Evolutionary conservation across 2,888 invertebrate genomes (phyloP), one percentile per base, ranked within the genome.

Genomic region (Drosophila macrothrix): DNA sequence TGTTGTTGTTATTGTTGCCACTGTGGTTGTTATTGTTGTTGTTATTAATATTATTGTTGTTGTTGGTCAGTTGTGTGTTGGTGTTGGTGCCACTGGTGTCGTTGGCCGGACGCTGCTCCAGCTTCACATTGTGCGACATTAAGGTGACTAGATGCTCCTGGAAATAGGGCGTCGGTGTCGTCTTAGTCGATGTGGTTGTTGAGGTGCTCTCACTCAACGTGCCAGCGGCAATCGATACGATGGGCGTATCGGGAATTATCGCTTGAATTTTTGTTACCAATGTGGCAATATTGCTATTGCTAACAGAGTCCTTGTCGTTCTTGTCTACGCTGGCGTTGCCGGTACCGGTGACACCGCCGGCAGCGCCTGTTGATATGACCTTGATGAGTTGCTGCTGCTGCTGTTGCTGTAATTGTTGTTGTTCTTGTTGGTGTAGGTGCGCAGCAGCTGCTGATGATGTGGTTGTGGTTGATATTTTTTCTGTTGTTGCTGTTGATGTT

Each of bases 111-210:
- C 56, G 69, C 67, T 82, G 80, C 19, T 80, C 67, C 55, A 71
- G 70, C 67, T 77, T 72, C 12, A 76, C 81, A 55, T 68, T 78
- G 78, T 89, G 88, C 67, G 89, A 78, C 88, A 84, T 84, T 73
- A 84, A 81, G 55, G 76, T 84, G 63, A 60, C 73, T 63, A 73
- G 55, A 62, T 81, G 82, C 69, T 90, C 88, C 79, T 88, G 77
- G 16, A 79, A 76, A 31, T 80, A 80, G 69, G 85, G 81, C 70
- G 92, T 92, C 72, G 92, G 92, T 64, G 92, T 92, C 16, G 92
- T 92, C 63, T 89, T 92, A 33, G 92, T 92, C 54, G 90, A 91
- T 73, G 92, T 92, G 9, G 92, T 92, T 41, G 92, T 92, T 56
- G 91, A 91, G 43, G 92, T 92, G 63, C 92, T 89, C 73, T 92